phyloP scores from a whole-genome alignment of 2,797 vertebrate species.

The Helarctos malayanus region DNA sequence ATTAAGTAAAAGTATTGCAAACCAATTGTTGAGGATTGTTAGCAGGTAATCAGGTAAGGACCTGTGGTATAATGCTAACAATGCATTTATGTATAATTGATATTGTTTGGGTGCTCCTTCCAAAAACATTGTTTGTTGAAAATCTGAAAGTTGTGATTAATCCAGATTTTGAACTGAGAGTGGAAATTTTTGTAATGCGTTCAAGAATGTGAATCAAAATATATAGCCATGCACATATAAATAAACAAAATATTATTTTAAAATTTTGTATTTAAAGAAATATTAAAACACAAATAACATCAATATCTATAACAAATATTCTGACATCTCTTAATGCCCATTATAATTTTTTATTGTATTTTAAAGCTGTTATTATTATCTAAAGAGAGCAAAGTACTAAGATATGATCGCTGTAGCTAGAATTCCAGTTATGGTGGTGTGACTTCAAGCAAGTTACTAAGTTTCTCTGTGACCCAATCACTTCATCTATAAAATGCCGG shows the following conservation, averaged over 20 bases:
- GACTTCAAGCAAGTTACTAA: neutral
- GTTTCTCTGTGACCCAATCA: neutral
- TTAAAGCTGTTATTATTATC: neutral
- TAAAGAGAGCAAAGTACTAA: neutral
- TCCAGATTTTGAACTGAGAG: conserved; percentile 43
- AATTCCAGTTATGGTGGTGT: neutral
- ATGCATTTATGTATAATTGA: conserved; percentile 2
- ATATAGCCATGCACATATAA: neutral
- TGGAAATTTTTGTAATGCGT: neutral
- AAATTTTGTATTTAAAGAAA: neutral
- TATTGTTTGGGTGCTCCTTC: neutral
- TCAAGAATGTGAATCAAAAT: conserved; percentile 53
- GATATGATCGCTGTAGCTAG: neutral
- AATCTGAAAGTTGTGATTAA: conserved; percentile 36
- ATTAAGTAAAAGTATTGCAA: conserved; percentile 65
- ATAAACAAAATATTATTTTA: neutral
- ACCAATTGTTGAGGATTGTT: neutral
- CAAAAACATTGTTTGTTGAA: conserved; percentile 40
- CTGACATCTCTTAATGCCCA: neutral
- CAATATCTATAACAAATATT: neutral
- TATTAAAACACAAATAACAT: neutral
- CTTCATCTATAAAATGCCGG: neutral
- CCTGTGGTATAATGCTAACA: neutral
- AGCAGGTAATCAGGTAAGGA: conserved; percentile 47
- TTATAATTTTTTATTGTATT: neutral